Evolutionary conservation across 2,888 invertebrate genomes (phyloP).

Genomic region (Leptinotarsa juncta): DNA sequence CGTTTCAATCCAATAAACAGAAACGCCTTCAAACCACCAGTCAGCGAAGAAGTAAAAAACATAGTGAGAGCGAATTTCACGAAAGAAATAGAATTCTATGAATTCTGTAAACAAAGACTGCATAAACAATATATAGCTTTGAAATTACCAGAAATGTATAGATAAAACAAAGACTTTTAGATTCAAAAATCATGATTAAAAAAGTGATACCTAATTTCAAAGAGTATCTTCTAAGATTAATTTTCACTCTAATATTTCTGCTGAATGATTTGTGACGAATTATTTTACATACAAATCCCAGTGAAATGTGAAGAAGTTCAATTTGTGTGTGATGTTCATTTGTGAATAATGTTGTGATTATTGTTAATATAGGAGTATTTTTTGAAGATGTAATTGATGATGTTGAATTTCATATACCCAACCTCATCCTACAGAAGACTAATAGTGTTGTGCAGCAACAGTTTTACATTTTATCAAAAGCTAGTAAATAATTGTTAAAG

Average conservation of each 20-base stretch:
- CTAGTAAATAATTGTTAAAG: too few species aligned
- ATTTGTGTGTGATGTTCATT: not conserved
- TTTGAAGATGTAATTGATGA: not conserved
- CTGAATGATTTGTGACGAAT: not conserved
- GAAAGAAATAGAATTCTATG: constrained; percentile 90
- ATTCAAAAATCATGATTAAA: not conserved
- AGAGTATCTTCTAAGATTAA: not conserved
- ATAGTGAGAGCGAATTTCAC: constrained; percentile 89
- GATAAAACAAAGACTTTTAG: not conserved
- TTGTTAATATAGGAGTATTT: constrained; percentile 9
- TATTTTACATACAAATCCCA: not conserved
- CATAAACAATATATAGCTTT: constrained; percentile 83
- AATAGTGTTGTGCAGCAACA: too few species aligned
- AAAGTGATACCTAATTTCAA: not conserved
- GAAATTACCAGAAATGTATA: constrained; percentile 64
- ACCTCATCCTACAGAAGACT: not conserved
- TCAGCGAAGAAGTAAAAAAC: constrained; percentile 86
- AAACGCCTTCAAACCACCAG: constrained; percentile 89
- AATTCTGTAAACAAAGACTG: constrained; percentile 87
- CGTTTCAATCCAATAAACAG: constrained; percentile 84
- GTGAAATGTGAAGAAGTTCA: not conserved
- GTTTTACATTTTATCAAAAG: too few species aligned
- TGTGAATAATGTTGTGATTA: constrained; percentile 8
- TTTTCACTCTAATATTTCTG: not conserved
- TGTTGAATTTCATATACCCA: not conserved